Base-by-base conservation (phyloP, 2,797 vertebrate species). In the Schizopygopsis malacanthus region DNA sequence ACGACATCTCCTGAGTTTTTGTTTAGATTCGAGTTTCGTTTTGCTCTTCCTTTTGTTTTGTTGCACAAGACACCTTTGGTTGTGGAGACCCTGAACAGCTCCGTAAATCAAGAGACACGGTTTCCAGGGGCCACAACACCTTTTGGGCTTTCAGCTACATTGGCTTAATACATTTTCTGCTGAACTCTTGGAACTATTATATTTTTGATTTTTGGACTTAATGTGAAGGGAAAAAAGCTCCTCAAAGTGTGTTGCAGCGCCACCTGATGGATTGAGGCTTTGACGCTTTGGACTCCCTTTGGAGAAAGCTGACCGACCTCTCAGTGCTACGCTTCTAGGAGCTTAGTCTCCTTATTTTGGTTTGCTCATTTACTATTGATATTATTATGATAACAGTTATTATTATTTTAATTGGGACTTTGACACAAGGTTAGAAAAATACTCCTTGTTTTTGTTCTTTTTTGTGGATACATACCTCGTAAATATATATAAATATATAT, bases 11-110 rank as follows among this genome's bases (percentile, higher is more conserved):
- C 90, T 92, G 90, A 94, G 95, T 88, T 93, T 93, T 95, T 76
- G 70, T 79, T 83, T 65, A 81, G 87, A 87, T 85, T 73, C 22
- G 59, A 67, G 10, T 90, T 93, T 90, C 37, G 41, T 89, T 93
- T 77, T 87, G 86, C 52, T 84, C 89, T 91, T 90, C 89, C 71
- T 85, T 83, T 86, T 73, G 80, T 94, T 93, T 91, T 89, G 89
- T 97, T 98, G 97, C 97, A 98, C 97, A 97, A 96, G 97, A 96
- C 97, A 97, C 97, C 96, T 97, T 97, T 97, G 95, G 81, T 81
- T 95, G 93, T 91, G 92, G 94, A 87, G 39, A 87, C 70, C 71
- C 83, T 2, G 39, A 70, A 69, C 80, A 69, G 76, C 73, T 52
- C 41, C 20, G 61, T 83, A 81, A 90, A 79, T 73, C 76, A 45